A percentile compares a stretch with the other conserved stretches of the same genome.
Evolutionary conservation across 2,113 vertebrate genomes (phyloP).

Genomic region (Electrona antarctica): DNA sequence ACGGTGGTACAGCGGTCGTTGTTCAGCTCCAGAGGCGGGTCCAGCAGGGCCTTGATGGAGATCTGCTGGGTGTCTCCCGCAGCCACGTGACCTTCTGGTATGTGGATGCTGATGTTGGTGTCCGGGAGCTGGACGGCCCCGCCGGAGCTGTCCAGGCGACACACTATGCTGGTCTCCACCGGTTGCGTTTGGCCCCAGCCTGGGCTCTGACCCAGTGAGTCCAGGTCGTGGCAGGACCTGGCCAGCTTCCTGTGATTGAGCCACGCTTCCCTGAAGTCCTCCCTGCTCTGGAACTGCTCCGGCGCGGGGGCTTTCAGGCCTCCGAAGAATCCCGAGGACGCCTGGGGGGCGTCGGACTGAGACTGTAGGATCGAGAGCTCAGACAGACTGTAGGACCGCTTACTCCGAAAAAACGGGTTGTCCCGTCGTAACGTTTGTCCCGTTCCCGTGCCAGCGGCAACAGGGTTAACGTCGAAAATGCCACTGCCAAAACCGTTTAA

Average conservation of each 20-base stretch:
- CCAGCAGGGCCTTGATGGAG: constrained; percentile 91
- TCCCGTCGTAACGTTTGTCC: constrained; percentile 78
- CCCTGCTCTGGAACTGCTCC: constrained; percentile 94
- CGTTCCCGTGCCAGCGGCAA: constrained; percentile 45
- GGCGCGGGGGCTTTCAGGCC: constrained; percentile 91
- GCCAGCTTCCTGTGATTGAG: constrained; percentile 93
- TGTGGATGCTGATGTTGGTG: constrained; percentile 87
- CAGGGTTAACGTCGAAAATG: constrained; percentile 75
- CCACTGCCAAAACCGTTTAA: constrained; percentile 76
- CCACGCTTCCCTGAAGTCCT: constrained; percentile 95
- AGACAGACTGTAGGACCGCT: constrained; percentile 95
- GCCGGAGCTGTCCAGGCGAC: constrained; percentile 89
- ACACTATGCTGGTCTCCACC: constrained; percentile 91
- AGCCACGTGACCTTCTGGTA: constrained; percentile 90
- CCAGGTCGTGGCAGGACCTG: constrained; percentile 94
- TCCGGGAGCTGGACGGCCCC: constrained; percentile 92
- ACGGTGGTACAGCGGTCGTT: constrained; percentile 89
- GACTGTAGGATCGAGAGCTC: constrained; percentile 92
- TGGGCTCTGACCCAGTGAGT: constrained; percentile 91
- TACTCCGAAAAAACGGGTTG: constrained; percentile 94
- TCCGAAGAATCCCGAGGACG: constrained; percentile 77
- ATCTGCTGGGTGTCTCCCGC: constrained; percentile 91
- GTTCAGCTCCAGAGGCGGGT: constrained; percentile 92
- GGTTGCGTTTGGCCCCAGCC: constrained; percentile 98
- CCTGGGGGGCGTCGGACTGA: constrained; percentile 72